Base-by-base conservation (phyloP, 2,888 invertebrate genomes). In the Phengaris arion region DNA sequence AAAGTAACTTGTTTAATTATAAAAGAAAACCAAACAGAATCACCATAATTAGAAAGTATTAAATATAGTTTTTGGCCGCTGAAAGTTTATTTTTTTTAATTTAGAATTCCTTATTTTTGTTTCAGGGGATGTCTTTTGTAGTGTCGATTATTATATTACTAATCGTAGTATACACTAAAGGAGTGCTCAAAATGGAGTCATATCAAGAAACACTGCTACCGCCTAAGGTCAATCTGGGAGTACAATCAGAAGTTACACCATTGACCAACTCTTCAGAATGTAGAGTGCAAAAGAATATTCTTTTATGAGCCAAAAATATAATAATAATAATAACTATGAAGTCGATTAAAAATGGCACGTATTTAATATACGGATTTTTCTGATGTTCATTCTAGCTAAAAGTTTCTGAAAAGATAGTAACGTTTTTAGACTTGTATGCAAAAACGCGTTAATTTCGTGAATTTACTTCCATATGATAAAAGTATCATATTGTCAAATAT, bases 111-210 rank as follows among this genome's bases (percentile, higher is more conserved):
- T 48, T 48, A 13, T 46, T n/a, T 48, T 68, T 68, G 46, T 68
- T 68, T 69, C 48, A 69, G 69, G 69, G 46, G 0, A 2, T 69
- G 69, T 69, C 69, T 9, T 69, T 69, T 12, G 9, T 69, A 6
- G 48, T 69, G 9, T 69, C 69, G 15, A 46, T 69, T 5, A 15
- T 48, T 48, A 8, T 69, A 9, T 48, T 69, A 46, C 48, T 69
- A 15, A 15, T 15, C 5, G 9, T 69, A n/a, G 13, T 69, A 48
- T 48, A 48, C n/a, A 48, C 46, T 15, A 69, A 69, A n/a, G 48
- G 46, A 8, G 15, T 15, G n/a, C 8, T 48, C 9, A 69, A 69
- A 13, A 15, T 9, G n/a, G 15, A 64, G 13, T 55, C 55, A 13
- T 45, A 64, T 64, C 35, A 64, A 12, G 35, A 64, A 45, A 35